Base-by-base conservation (phyloP, 2,797 vertebrate species). In the Eutrigla gurnardus region DNA sequence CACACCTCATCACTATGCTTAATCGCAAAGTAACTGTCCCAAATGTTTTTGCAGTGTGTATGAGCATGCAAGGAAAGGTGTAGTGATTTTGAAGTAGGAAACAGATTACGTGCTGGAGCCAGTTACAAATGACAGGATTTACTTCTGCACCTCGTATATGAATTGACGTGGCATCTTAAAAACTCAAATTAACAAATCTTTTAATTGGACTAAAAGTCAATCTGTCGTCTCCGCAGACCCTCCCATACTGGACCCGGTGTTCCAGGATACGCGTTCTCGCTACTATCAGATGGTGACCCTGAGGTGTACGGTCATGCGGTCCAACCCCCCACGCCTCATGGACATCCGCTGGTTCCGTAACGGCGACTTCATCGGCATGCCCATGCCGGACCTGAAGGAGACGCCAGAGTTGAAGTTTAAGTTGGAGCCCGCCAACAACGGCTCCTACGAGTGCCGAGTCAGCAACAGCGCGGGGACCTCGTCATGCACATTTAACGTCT, bases 371-470 rank as follows among this genome's bases (percentile, higher is more conserved):
- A 70, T 97, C 70, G 92, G 86, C 65, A 95, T 80, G 92, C 93
- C 70, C 35, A 90, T 25, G 33, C 86, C 49, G 72, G 96, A 98
- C 76, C 90, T 96, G 66, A 95, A 96, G 71, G 96, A 97, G 65
- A 93, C 91, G 13, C 96, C 97, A 0, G 96, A 98, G 87, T 90
- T 96, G 37, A 96, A 93, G 84, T 96, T 99, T 75, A 96, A 96
- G 64, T 90, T 99, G 73, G 96, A 94, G 33, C 93, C 93, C 6
- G 94, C 89, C 77, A 97, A 93, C 86, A 98, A 97, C 0, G 98
- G 98, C 57, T 94, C 85, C 35, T 99, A 99, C 0, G 96, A 97
- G 84, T 99, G 98, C 86, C 93, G 93, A 90, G 92, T 99, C 87
- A 97, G 94, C 92, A 99, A 98, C 0, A 96, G 93, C 0, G 96